Base-by-base conservation (phyloP, 2,797 vertebrate species). In the Margarornis squamiger region DNA sequence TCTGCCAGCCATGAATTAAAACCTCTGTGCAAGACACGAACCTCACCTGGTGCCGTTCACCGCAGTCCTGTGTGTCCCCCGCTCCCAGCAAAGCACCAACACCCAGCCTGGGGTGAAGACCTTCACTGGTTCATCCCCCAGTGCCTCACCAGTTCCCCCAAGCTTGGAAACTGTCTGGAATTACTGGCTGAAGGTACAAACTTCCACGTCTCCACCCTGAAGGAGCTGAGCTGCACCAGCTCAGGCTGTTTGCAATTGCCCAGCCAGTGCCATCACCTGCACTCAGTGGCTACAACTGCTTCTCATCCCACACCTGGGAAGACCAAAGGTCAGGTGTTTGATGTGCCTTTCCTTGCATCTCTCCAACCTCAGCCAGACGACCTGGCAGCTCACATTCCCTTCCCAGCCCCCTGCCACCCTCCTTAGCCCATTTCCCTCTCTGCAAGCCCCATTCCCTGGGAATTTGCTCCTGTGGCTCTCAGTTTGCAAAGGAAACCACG, bases 61-160 rank as follows among this genome's bases (percentile, higher is more conserved):
- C 26, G 1, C 2, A 0, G 18, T 5, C 26, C 15, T 2, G 2
- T 16, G n/a, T 1, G 1, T 48, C 66, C 77, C 57, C n/a, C 4
- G 38, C 22, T 30, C 38, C 29, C 74, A 21, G 36, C 30, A 52
- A 10, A 48, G 30, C 51, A 55, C 45, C 22, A 12, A 2, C 45
- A 30, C 20, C 39, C n/a, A 41, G 0, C 4, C 0, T 1, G 5
- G 36, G 39, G 10, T 2, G 3, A 36, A 3, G 9, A n/a, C 75
- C 62, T 61, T 18, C 10, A 0, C 54, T 26, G 32, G 23, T 6
- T 46, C 32, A 4, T 14, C 57, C 27, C 51, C 76, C 11, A 2
- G 0, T 9, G 2, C 58, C 63, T 58, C 43, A 4, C 4, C 34
- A 3, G 21, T 9, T 54, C 12, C 34, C 32, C 13, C 43, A 9